Evolutionary conservation across 2,888 invertebrate species (phyloP), one percentile per base, ranked within the genome.

Genomic region (Pheosia tremula): DNA sequence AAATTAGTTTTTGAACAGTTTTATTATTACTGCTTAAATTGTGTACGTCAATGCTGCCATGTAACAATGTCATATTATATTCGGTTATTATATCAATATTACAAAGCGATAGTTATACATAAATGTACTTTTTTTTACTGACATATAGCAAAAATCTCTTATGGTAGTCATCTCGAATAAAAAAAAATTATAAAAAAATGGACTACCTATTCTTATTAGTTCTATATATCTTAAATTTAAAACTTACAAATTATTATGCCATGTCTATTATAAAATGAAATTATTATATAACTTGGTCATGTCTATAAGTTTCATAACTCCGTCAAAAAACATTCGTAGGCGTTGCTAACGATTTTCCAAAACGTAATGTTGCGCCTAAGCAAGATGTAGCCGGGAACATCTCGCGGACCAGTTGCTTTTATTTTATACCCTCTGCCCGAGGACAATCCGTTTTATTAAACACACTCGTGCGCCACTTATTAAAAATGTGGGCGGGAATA

Each of bases 381-480:
- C 86, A 82, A 82, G 79, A 73, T 77, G 81, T 81, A 75, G 72
- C 72, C 60, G 72, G 71, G 77, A 73, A 82, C 79, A 81, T 80
- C 71, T 73, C 69, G 66, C 57, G 80, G 79, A 79, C 78, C 71
- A 76, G 77, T 80, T 82, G 80, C 84, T 85, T 85, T 89, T 86
- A 82, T 83, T 86, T 81, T 79, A 76, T 75, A 76, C 80, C 76
- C 78, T 74, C 75, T 72, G 78, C 71, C 76, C 76, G 80, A 79
- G 80, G 75, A 88, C 89, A 87, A 89, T 90, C 89, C 89, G 84
- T 90, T 90, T 91, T 90, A 90, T 90, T 89, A 89, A 91, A 88
- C 85, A 86, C 87, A 87, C 90, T 90, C 86, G 85, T 85, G 84
- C 77, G 83, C 79, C 88, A 87, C 91, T 92, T 90, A 90, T 88